Evolutionary conservation across 92 coral and sea anemone genomes (phyloP), one percentile per base, ranked within the genome.

Genomic region (Montipora capitata): DNA sequence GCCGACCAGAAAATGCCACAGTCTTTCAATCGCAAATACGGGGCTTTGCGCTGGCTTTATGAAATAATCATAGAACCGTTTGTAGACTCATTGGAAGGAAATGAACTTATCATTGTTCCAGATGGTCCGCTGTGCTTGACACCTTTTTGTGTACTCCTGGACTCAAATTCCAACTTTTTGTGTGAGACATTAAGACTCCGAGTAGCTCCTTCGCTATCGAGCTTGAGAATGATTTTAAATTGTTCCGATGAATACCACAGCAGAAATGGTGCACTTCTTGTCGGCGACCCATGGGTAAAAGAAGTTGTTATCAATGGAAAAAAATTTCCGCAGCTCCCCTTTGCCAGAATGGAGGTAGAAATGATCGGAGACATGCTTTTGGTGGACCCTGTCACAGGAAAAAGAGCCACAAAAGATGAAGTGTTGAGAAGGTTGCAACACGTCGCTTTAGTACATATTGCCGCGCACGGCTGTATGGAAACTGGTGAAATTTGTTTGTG

Each of bases 401-500:
- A 73, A 14, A 41, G 65, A 7, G 89, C 89, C 0, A 62, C 74
- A 13, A 74, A 85, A 14, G 42, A 40, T 4, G 49, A 41, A 12
- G 89, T 85, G 0, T 16, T 85, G 66, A 54, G 43, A 39, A 40
- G 61, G 4, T 40, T 81, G 10, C 4, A 45, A 11, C 56, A 45
- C 6, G 86, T 73, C 44, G 49, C 65, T 10, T 72, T 72, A 8
- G 52, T 72, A 39, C 77, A 72, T 48, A 48, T 64, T 66, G 84
- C 89, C 48, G 83, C 89, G 5, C 89, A 76, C 40, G 83, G 83
- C 5, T 18, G 64, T 48, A 10, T 38, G 40, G 73, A 85, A 42
- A 72, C 65, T 7, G 89, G 83, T 76, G 89, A 85, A 45, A 85
- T 85, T 76, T 12, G 59, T 5, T 69, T 85, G 58, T 42, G 77